Evolutionary conservation across 2,797 vertebrate species (phyloP).

Genomic region (Chaunax sp.): DNA sequence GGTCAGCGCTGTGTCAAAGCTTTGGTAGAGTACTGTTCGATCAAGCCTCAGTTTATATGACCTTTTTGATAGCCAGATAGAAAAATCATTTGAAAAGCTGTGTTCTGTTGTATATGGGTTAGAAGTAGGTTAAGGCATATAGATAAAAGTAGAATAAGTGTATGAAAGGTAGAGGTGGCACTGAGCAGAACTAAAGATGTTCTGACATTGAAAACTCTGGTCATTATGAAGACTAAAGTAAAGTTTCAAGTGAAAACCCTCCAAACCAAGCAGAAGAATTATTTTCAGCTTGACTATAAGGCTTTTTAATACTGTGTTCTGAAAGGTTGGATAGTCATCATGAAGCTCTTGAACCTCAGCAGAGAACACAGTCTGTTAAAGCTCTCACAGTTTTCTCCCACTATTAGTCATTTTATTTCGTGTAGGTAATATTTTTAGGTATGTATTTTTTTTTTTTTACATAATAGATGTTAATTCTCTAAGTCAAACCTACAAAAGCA

Average conservation of each 20-base stretch:
- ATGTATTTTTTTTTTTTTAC: background rate
- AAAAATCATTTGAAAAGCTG: conserved; percentile 32
- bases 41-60: conserved; percentile 11
- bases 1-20: conserved; percentile 6
- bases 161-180: too few relatives aligned
- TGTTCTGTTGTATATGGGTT: conserved; percentile 14
- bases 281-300: background rate
- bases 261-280: background rate
- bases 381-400: conserved; percentile 1
- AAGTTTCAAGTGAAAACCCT: background rate
- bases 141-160: background rate
- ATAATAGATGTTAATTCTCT: background rate
- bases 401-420: background rate
- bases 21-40: background rate
- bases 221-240: background rate
- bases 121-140: background rate
- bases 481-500: background rate
- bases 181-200: too few relatives aligned
- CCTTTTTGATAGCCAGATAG: conserved; percentile 33
- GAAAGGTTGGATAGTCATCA: background rate
- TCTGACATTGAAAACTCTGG: background rate
- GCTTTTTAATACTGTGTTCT: too few relatives aligned
- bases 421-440: too few relatives aligned
- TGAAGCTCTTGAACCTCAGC: background rate
- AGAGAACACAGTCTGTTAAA: background rate